These are phyloP conservation scores for Cryptosula pallasiana DNA, from an alignment of 2,888 invertebrate genomes.

Conservation along the genomic window DNA sequence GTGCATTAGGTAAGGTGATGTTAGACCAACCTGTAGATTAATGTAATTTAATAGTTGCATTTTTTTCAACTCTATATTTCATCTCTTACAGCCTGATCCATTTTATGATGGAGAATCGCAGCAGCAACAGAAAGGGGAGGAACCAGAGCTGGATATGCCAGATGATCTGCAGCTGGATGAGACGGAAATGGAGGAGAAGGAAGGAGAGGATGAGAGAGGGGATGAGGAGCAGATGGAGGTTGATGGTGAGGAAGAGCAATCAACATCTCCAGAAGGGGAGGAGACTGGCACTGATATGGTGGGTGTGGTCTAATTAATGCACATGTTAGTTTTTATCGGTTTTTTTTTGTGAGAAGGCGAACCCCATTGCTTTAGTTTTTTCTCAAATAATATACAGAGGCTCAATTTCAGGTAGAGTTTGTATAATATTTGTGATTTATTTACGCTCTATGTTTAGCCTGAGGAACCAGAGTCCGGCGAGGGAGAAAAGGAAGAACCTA, in stretches of 20 bases:
- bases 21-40: no score
- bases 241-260: slow-evolving; percentile 24
- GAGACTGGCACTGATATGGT: slow-evolving; percentile 10
- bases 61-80: neutral
- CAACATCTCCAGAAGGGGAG: slow-evolving; percentile 17
- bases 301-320: slow-evolving; percentile 23
- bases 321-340: neutral
- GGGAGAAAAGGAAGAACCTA: slow-evolving; percentile 44
- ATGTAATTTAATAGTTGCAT: no score
- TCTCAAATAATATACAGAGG: no score
- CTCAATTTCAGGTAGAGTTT: no score
- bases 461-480: no score
- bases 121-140: slow-evolving; percentile 57
- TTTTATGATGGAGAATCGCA: slow-evolving; percentile 36
- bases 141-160: slow-evolving; percentile 80
- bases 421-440: no score
- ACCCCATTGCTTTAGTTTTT: no score
- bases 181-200: slow-evolving; percentile 24
- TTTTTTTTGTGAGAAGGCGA: neutral
- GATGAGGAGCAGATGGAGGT: slow-evolving; percentile 57
- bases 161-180: slow-evolving; percentile 75
- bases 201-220: slow-evolving; percentile 72
- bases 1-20: no score
- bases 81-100: slow-evolving; percentile 34
- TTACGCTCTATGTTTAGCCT: no score